Evolutionary conservation across 2,888 invertebrate genomes (phyloP), one percentile per base, ranked within the genome.

Genomic region (Falcaria lacertinaria): DNA sequence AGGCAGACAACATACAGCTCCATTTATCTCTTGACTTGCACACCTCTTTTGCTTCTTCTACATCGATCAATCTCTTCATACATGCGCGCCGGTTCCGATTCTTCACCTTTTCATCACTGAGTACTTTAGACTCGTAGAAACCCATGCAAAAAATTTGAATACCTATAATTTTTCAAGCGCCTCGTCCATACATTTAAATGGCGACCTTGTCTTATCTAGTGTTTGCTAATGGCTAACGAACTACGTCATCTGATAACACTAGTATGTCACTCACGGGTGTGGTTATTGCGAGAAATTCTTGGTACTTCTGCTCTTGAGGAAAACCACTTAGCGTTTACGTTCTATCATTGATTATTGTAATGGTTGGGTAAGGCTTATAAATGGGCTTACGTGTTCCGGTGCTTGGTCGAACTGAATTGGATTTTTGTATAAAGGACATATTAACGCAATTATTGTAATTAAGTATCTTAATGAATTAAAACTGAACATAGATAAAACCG

Each of bases 191-290:
- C 41, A 47, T 45, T 40, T 44, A 45, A 47, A 43, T 44, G 47
- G 48, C 44, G 64, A 60, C 72, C 71, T 72, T 70, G 73, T 45
- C 42, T 59, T 66, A 62, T 69, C 64, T 39, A 41, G 45, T 64
- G 58, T 65, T 65, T 64, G 63, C 60, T 60, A 64, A 67, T 55
- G 54, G 53, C 44, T 42, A 19, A 38, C 41, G 44, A n/a, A 42
- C 46, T 47, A 55, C 70, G 68, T 64, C 67, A 64, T n/a, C 40
- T 39, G 59, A 56, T 56, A 54, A 42, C 13, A n/a, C 25, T 48
- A 50, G 43, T 48, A 45, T 42, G 45, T 54, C 48, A 42, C 39
- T 41, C 43, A 39, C 16, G 48, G 59, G 58, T 43, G 61, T 46
- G 57, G 54, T 44, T 40, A 7, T 28, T 28, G 28, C 28, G 11